phyloP scores from a whole-genome alignment of 53 echinoderm and acorn worm genomes.

The Henricia sp. region DNA sequence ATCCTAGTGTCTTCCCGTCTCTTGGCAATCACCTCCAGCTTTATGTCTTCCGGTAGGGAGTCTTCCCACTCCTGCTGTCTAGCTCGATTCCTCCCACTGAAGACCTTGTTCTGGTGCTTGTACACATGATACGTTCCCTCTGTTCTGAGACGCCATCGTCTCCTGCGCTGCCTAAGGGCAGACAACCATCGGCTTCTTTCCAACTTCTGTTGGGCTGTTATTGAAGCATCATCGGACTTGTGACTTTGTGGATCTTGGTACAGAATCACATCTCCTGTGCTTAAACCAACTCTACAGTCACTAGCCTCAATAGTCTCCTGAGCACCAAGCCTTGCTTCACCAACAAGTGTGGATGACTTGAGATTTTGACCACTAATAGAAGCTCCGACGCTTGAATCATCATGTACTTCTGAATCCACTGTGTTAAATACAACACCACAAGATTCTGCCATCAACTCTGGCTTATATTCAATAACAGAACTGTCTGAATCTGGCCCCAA shows the following conservation, averaged over 20 bases:
- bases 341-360: no score
- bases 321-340: no score
- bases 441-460: neutral
- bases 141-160: neutral
- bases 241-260: neutral
- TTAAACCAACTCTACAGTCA: neutral
- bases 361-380: no score
- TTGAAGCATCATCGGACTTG: neutral
- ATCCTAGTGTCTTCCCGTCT: constrained; percentile 17
- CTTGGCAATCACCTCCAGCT: constrained; percentile 1
- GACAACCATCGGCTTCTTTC: neutral
- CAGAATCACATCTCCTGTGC: neutral
- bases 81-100: constrained; percentile 7
- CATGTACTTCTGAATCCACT: no score
- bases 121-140: constrained; percentile 10
- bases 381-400: no score
- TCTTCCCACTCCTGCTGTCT: constrained; percentile 3
- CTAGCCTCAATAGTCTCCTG: neutral
- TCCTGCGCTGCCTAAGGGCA: neutral
- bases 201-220: neutral
- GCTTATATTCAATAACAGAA: neutral
- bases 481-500: neutral
- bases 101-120: constrained; percentile 14
- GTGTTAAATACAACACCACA: no score
- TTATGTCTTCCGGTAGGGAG: neutral